These are phyloP conservation scores for Pelagia noctiluca DNA, from an alignment of 30 jellyfish, hydroid and myxozoan genomes.

Conservation along the genomic window DNA sequence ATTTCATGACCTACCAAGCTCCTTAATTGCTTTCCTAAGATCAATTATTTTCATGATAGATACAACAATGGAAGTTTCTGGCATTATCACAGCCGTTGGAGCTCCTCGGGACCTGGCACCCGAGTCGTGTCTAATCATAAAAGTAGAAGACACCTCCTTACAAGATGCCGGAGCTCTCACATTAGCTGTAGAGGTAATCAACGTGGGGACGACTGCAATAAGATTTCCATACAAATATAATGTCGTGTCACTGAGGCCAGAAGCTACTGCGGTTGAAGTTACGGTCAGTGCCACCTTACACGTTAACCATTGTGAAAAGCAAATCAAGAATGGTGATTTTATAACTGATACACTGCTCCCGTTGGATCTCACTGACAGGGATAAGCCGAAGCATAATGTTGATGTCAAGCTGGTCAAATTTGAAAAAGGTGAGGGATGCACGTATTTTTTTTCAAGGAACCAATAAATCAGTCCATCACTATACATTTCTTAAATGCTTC, in stretches of 20 bases:
- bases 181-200: neutral
- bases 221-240: neutral
- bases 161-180: neutral
- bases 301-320: neutral
- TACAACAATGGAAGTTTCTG: neutral
- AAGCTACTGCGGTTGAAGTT: neutral
- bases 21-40: neutral
- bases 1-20: too few relatives aligned
- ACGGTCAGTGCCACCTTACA: slow-evolving; percentile 4
- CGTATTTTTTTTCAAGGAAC: too few relatives aligned
- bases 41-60: neutral
- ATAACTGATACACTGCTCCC: slow-evolving; percentile 9
- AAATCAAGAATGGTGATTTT: slow-evolving; percentile 15
- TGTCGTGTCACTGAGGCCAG: neutral
- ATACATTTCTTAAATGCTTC: too few relatives aligned
- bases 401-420: slow-evolving; percentile 5
- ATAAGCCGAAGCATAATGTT: neutral
- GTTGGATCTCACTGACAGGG: neutral
- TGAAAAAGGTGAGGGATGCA: neutral
- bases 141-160: slow-evolving; percentile 19
- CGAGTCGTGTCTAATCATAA: slow-evolving; percentile 11
- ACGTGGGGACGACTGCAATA: neutral
- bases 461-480: too few relatives aligned
- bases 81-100: neutral
- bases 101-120: slow-evolving; percentile 5